Percentiles rank a stretch among this genome's conserved stretches.
Conservation (phyloP, 2,797 vertebrate genomes). For the Phataginus tricuspis region DNA sequence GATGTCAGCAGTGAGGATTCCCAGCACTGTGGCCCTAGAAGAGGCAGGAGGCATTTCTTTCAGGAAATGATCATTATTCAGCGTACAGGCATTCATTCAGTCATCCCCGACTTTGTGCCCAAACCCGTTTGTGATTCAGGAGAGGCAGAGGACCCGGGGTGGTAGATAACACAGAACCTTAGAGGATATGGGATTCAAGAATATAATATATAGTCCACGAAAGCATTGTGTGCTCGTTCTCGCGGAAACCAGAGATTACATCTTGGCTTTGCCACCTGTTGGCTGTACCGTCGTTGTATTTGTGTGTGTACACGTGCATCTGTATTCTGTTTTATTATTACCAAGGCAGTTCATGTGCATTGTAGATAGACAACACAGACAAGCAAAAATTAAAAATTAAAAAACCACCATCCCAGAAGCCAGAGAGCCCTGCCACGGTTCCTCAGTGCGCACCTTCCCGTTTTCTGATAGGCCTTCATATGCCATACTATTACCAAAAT, state of each 20-base stretch:
- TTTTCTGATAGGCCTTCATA: not conserved
- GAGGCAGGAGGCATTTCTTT: conserved; percentile 60
- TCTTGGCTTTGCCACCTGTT: not conserved
- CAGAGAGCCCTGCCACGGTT: not conserved
- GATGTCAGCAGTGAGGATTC: conserved; percentile 70
- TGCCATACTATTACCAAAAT: not conserved
- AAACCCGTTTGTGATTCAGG: not conserved
- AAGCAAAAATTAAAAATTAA: not conserved
- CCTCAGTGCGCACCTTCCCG: not conserved
- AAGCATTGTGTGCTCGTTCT: not conserved
- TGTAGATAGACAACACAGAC: not conserved
- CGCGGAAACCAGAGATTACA: not conserved
- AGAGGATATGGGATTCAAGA: not conserved
- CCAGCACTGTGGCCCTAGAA: conserved; percentile 59
- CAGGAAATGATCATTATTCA: conserved; percentile 71
- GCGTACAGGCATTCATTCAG: conserved; percentile 60
- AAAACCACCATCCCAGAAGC: not conserved
- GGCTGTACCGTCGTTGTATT: not conserved
- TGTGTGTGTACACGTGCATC: rapidly evolving
- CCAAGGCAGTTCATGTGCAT: not conserved
- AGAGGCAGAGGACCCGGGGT: not conserved
- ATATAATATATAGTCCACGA: not conserved
- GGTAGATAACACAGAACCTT: not conserved
- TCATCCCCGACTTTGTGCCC: conserved; percentile 57
- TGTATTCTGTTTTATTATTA: not conserved